Percentiles rank a stretch among this genome's conserved stretches.
phyloP scores from a whole-genome alignment of 2,888 invertebrate species.

The Parelbella ahira region DNA sequence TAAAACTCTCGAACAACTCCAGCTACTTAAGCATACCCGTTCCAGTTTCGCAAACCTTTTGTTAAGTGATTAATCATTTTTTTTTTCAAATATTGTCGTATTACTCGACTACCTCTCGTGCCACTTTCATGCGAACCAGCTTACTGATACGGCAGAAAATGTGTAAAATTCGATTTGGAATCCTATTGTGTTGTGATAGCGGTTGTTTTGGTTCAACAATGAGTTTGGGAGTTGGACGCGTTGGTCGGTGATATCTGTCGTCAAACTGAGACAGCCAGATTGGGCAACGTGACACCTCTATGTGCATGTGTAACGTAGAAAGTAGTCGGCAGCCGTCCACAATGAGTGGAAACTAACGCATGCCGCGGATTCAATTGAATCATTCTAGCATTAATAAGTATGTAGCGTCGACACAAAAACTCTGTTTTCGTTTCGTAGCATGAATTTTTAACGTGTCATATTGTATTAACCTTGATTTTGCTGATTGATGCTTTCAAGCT shows the following conservation, averaged over 20 bases:
- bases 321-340: conserved; percentile 50
- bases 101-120: conserved; percentile 21
- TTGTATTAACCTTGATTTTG: too few relatives aligned
- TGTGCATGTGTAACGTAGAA: conserved; percentile 45
- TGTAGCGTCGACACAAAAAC: conserved; percentile 42
- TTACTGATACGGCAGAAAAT: not conserved
- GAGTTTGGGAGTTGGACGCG: not conserved
- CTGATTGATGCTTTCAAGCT: too few relatives aligned
- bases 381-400: conserved; percentile 56
- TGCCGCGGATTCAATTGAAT: conserved; percentile 71
- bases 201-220: conserved; percentile 29
- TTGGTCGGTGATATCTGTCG: conserved; percentile 17
- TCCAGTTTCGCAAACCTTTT: conserved; percentile 22
- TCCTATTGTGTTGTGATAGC: conserved; percentile 26
- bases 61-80: conserved; percentile 25
- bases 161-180: not conserved
- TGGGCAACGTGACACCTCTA: conserved; percentile 67
- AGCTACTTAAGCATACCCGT: conserved; percentile 13
- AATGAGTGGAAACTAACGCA: conserved; percentile 63
- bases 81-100: conserved; percentile 23
- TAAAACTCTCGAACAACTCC: conserved; percentile 13
- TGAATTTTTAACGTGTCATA: too few relatives aligned
- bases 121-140: conserved; percentile 20
- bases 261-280: conserved; percentile 35
- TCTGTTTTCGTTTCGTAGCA: too few relatives aligned